phyloP scores from a whole-genome alignment of 2,797 vertebrate genomes.

The Tenualosa ilisha region DNA sequence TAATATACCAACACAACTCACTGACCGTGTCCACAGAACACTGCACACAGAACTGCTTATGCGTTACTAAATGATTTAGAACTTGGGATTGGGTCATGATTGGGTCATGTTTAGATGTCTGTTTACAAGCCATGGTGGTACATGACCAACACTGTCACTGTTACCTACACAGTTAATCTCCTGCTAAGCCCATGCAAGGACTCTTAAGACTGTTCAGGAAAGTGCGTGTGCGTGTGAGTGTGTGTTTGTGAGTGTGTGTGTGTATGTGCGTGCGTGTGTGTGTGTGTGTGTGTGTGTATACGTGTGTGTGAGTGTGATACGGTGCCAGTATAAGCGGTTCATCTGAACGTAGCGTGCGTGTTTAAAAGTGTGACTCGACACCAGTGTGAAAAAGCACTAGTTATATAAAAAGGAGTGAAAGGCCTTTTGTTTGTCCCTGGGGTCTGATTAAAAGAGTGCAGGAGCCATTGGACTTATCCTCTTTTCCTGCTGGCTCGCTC shows the following conservation, averaged over 20 bases:
- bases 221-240: neutral
- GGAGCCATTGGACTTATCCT: neutral
- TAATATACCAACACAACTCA: neutral
- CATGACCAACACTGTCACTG: neutral
- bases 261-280: neutral
- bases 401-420: conserved; percentile 4
- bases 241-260: neutral
- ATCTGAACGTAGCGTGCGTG: neutral
- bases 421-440: neutral
- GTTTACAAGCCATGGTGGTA: neutral
- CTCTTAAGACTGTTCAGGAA: neutral
- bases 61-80: neutral
- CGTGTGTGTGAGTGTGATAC: neutral
- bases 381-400: neutral
- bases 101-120: neutral
- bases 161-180: neutral
- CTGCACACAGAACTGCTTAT: neutral
- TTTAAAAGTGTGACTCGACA: neutral
- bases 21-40: neutral
- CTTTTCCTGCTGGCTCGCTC: neutral
- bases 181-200: neutral
- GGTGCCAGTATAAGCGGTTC: neutral
- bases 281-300: neutral
- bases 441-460: conserved; percentile 27
- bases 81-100: neutral